A percentile compares a stretch with the other conserved stretches of the same genome.
phyloP scores from a whole-genome alignment of 2,797 vertebrate genomes.

The Xyrichtys novacula region DNA sequence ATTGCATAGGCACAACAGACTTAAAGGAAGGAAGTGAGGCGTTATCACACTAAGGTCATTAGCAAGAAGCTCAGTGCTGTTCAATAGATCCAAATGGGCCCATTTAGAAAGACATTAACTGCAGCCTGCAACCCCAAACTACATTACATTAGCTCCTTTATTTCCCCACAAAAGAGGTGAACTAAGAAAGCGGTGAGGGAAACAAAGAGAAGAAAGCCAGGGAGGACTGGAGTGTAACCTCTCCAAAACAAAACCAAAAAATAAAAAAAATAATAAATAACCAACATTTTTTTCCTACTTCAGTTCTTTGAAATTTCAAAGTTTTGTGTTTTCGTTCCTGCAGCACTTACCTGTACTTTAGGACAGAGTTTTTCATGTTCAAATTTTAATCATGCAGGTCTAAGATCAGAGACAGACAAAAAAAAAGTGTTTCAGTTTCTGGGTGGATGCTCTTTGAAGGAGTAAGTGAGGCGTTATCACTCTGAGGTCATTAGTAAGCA shows the following conservation, averaged over 20 bases:
- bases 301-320: slow-evolving; percentile 9
- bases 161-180: slow-evolving; percentile 34
- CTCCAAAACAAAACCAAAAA: slow-evolving; percentile 7
- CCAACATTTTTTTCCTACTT: not conserved
- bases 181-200: not conserved
- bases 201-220: not conserved
- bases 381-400: slow-evolving; percentile 8
- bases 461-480: slow-evolving; percentile 50
- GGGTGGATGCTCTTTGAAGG: slow-evolving; percentile 33
- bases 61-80: slow-evolving; percentile 59
- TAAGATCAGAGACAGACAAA: not conserved
- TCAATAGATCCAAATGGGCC: slow-evolving; percentile 66
- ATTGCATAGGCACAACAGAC: slow-evolving; percentile 34
- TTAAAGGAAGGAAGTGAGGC: slow-evolving; percentile 60
- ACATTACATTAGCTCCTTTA: slow-evolving; percentile 54
- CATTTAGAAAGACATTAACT: slow-evolving; percentile 70
- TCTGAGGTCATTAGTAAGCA: slow-evolving; percentile 63
- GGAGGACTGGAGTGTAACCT: not conserved
- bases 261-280: not conserved
- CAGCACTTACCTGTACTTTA: not conserved
- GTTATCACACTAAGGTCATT: slow-evolving; percentile 66
- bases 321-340: not conserved
- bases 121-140: slow-evolving; percentile 56
- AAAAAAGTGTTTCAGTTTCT: slow-evolving; percentile 30
- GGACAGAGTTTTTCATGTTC: slow-evolving; percentile 1